Base-by-base conservation (phyloP, 23 tunicate genomes). In the Ascidia mentula region DNA sequence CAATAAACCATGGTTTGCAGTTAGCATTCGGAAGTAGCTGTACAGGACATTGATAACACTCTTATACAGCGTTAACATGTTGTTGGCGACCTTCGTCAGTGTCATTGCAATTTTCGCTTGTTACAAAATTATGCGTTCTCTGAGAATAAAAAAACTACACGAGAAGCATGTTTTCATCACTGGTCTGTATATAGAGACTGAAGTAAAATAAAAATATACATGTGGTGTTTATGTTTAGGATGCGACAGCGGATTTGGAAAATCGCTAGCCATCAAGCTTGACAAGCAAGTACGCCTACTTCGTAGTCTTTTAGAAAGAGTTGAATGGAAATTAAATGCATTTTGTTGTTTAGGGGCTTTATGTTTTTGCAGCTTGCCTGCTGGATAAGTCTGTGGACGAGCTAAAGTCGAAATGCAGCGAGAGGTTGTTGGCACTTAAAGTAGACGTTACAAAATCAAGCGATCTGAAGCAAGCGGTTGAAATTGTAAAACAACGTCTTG, bases 211-310 rank as follows among this genome's bases (percentile, higher is more conserved):
- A 20, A 53, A 26, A 53, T 3, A 1, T 20, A 53, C 13, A 53
- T 20, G 53, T 53, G 24, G 13, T 9, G 22, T 53, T 53, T 53
- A 28, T 53, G 22, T 20, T 20, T 28, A 53, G 65, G 65, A 3
- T 53, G 65, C 13, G 65, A 53, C 65, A 53, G 65, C 24, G 65
- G 65, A 53, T 53, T 53, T 53, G 65, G 65, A 53, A 53, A 28
- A 53, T 53, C 13, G 65, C 65, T 53, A 20, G 65, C 65, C 22
- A 3, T 53, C 4, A 53, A 53, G 2, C 65, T 53, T 3, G 65
- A 53, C 65, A 9, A 53, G 24, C 13, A 20, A 28, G 65, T 53
- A 20, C 13, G 65, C 2, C 4, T 9, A 53, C 24, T 53, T 53
- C 65, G 24, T 20, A 53, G 7, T 9, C 24, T 6, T 53, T 53